Base-by-base conservation (phyloP, 2,797 vertebrate species). In the Macrochelys suwanniensis region DNA sequence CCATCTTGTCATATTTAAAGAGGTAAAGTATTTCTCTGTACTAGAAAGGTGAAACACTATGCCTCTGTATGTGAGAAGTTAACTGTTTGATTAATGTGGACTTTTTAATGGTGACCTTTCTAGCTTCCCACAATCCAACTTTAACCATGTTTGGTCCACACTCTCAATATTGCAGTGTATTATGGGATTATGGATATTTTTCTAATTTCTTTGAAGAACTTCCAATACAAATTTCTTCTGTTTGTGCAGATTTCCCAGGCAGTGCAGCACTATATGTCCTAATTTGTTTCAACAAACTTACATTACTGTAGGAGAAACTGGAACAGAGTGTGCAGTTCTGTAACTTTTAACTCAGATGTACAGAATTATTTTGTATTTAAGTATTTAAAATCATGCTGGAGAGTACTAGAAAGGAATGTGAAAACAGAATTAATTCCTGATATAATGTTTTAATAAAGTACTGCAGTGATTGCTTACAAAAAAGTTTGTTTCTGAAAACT, bases 181-280 rank as follows among this genome's bases (percentile, higher is more conserved):
- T 71, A 42, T 42, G 19, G 68, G 9, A 42, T 71, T 71, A 37
- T 42, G n/a, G 68, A 37, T 71, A 71, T 71, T 71, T 71, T 92
- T 51, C 57, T 65, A 91, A 88, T 71, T 82, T 86, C 53, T 96
- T 89, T 91, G 91, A 85, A 28, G 65, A 85, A 93, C 5, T 71
- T 78, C 21, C 1, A 71, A 56, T 91, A 85, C 50, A 91, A 4
- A 45, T 88, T 80, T 81, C 49, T 92, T 74, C 42, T 61, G 59
- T 37, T 71, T 71, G 54, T 92, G 83, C 77, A 87, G 90, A 85
- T 65, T 80, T 37, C 78, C 3, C 17, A n/a, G 53, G 33, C 37
- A 82, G 49, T 54, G 92, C 59, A 92, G 3, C 91, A 76, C 53
- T 86, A 33, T 81, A 87, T 31, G 68, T 71, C 37, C 19, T 42